These are phyloP conservation scores for Vulpes lagopus DNA, from an alignment of 2,113 vertebrate species.

Conservation along the genomic window DNA sequence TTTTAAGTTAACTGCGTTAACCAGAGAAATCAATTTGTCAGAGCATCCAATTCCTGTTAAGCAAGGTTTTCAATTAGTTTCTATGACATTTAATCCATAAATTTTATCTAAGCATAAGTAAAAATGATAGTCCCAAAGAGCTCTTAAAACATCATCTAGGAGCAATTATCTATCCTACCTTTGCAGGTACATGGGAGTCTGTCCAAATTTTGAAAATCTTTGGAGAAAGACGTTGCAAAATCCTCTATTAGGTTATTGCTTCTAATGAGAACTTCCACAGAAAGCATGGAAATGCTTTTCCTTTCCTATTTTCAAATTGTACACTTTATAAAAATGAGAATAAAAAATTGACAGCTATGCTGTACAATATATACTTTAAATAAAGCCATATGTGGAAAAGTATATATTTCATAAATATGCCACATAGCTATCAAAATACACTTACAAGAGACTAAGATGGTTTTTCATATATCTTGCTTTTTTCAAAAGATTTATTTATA, in stretches of 20 bases:
- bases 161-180: neutral
- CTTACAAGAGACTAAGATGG: neutral
- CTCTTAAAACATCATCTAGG: neutral
- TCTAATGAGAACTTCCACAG: neutral
- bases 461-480: neutral
- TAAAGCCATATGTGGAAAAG: neutral
- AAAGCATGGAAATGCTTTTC: neutral
- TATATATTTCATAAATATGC: neutral
- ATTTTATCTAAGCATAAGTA: slow-evolving; percentile 52
- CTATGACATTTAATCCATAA: slow-evolving; percentile 57
- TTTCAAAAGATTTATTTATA: neutral
- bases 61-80: slow-evolving; percentile 57
- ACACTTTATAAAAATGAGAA: neutral
- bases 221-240: neutral
- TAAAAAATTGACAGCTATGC: neutral
- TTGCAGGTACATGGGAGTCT: neutral
- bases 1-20: slow-evolving; percentile 34
- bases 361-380: neutral
- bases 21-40: slow-evolving; percentile 39
- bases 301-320: neutral
- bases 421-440: neutral
- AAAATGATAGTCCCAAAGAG: slow-evolving; percentile 34
- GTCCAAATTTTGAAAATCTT: neutral
- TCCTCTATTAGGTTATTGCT: neutral
- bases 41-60: neutral